phyloP scores from a whole-genome alignment of 2,888 invertebrate genomes.

The Pollenia angustigena region DNA sequence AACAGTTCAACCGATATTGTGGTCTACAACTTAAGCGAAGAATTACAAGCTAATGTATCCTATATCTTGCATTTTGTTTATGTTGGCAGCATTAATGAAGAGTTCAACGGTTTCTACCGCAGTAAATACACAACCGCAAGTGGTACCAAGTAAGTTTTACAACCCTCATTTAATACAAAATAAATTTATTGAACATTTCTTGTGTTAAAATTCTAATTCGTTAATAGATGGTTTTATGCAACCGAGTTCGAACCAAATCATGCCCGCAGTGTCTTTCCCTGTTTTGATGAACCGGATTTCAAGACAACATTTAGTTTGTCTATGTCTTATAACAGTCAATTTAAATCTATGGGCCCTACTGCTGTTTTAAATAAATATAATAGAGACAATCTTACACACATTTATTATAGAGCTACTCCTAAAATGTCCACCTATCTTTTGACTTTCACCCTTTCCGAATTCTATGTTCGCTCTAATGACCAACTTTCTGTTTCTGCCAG shows the following conservation, averaged over 20 bases:
- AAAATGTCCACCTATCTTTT: too few species aligned
- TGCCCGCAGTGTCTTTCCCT: slow-evolving; percentile 90
- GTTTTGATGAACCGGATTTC: slow-evolving; percentile 90
- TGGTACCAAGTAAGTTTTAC: slow-evolving; percentile 78
- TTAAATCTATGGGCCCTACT: slow-evolving; percentile 79
- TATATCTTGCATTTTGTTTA: slow-evolving; percentile 85
- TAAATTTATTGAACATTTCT: too few species aligned
- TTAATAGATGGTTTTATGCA: slow-evolving; percentile 86
- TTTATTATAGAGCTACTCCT: background rate
- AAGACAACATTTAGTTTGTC: slow-evolving; percentile 88
- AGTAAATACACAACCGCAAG: slow-evolving; percentile 82
- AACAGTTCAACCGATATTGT: slow-evolving; percentile 83
- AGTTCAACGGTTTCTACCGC: slow-evolving; percentile 85
- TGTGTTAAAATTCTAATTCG: background rate
- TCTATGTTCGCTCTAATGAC: too few species aligned
- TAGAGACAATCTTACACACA: slow-evolving; percentile 77
- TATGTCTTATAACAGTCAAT: slow-evolving; percentile 81
- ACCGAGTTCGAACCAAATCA: slow-evolving; percentile 89
- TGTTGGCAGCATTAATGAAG: slow-evolving; percentile 85
- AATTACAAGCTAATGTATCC: slow-evolving; percentile 79
- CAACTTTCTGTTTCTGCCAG: too few species aligned
- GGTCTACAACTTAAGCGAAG: slow-evolving; percentile 82
- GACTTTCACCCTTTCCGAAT: too few species aligned
- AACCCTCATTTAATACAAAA: too few species aligned
- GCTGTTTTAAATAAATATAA: slow-evolving; percentile 54